These are phyloP conservation scores for Macrostomum cliftonense DNA, from an alignment of 2,888 invertebrate genomes.

Conservation along the genomic window DNA sequence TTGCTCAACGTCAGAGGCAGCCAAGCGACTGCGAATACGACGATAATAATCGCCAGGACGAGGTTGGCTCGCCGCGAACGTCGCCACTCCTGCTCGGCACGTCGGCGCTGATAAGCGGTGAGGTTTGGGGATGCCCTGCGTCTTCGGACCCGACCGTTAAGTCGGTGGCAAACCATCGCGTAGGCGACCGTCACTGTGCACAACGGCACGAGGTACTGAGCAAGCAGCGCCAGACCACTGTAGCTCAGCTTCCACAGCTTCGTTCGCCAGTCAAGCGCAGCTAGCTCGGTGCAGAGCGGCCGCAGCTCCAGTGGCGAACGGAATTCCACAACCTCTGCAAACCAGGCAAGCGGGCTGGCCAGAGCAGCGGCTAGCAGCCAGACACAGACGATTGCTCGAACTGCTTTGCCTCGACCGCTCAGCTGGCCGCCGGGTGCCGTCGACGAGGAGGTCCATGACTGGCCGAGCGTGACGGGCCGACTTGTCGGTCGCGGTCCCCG, in stretches of 20 bases:
- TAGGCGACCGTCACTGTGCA: constrained; percentile 62
- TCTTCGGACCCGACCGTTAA: constrained; percentile 35
- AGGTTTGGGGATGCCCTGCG: too few species aligned
- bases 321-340: constrained; percentile 25
- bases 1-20: constrained; percentile 71
- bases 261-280: too few species aligned
- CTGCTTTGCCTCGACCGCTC: constrained; percentile 45
- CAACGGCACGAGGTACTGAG: constrained; percentile 65
- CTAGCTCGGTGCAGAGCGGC: too few species aligned
- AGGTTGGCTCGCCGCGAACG: constrained; percentile 65
- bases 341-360: constrained; percentile 59
- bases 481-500: too few species aligned
- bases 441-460: too few species aligned
- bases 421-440: too few species aligned
- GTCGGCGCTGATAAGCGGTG: constrained; percentile 4
- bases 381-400: constrained; percentile 47
- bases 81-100: constrained; percentile 32
- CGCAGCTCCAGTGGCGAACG: too few species aligned
- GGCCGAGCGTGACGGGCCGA: too few species aligned
- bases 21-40: constrained; percentile 75
- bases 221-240: constrained; percentile 39
- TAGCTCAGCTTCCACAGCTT: constrained; percentile 15
- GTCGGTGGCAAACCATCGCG: constrained; percentile 58
- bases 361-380: constrained; percentile 54
- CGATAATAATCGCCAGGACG: constrained; percentile 63